Conservation (phyloP, 1,140 invertebrate genomes). For the Lamellibrachia luymesi region DNA sequence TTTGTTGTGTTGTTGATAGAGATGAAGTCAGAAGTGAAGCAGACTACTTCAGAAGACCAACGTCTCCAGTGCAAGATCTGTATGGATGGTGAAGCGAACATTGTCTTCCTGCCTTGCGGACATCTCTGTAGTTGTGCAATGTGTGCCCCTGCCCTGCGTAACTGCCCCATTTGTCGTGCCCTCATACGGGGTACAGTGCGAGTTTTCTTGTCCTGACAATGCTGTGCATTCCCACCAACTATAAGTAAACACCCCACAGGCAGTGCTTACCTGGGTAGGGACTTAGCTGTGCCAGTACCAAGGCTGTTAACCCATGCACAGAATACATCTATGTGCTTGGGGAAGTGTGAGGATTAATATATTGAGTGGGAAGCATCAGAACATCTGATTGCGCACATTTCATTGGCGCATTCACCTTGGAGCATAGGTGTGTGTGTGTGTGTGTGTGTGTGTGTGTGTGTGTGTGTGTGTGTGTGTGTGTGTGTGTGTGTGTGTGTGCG, state of each 20-base stretch:
- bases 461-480: too few species aligned
- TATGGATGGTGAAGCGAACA: conserved; percentile 81
- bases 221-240: not conserved
- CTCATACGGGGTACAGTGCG: conserved; percentile 45
- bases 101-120: conserved; percentile 88
- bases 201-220: not conserved
- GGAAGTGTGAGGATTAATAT: too few species aligned
- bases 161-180: conserved; percentile 78
- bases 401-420: too few species aligned
- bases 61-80: conserved; percentile 77
- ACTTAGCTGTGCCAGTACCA: too few species aligned
- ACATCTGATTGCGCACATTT: too few species aligned
- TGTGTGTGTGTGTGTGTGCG: too few species aligned
- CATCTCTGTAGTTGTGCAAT: conserved; percentile 82
- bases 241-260: not conserved
- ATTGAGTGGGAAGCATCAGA: too few species aligned
- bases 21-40: not conserved
- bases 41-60: not conserved
- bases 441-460: too few species aligned
- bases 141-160: conserved; percentile 75
- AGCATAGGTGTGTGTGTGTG: too few species aligned
- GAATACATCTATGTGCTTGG: too few species aligned
- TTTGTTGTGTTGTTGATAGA: not conserved
- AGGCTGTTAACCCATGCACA: too few species aligned
- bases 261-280: too few species aligned